Conservation (phyloP, 2,888 invertebrate species). For the Andrena camellia region DNA sequence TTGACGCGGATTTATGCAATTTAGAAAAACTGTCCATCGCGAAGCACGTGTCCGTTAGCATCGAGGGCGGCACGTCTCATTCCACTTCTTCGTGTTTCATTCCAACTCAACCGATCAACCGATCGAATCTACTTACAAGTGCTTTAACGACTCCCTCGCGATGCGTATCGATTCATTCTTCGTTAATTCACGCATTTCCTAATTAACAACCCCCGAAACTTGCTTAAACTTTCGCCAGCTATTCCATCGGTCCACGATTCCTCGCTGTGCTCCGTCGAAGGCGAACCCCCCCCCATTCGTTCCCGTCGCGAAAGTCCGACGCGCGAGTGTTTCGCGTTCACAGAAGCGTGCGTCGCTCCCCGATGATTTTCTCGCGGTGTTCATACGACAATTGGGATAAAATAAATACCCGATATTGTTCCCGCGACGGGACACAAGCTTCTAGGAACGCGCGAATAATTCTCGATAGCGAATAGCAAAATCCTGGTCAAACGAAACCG, state of each 20-base stretch:
- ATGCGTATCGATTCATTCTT: too few species aligned
- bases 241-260: too few species aligned
- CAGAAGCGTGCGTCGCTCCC: background rate
- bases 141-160: background rate
- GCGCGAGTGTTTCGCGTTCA: too few species aligned
- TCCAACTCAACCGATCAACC: background rate
- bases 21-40: conserved; percentile 9
- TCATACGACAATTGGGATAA: background rate
- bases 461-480: background rate
- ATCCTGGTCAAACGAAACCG: background rate
- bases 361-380: background rate
- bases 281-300: background rate
- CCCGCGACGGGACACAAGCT: background rate
- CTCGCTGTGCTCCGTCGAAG: background rate
- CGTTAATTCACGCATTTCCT: conserved; percentile 12
- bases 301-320: background rate
- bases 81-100: background rate
- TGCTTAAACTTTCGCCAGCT: conserved; percentile 27
- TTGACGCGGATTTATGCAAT: conserved; percentile 39
- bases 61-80: background rate
- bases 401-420: background rate
- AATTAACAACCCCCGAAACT: background rate
- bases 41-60: background rate
- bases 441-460: background rate
- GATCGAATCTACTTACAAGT: background rate